A percentile compares a stretch with the other conserved stretches of the same genome.
Conservation (phyloP, 2,797 vertebrate species). For the Macroramphosus scolopax region DNA sequence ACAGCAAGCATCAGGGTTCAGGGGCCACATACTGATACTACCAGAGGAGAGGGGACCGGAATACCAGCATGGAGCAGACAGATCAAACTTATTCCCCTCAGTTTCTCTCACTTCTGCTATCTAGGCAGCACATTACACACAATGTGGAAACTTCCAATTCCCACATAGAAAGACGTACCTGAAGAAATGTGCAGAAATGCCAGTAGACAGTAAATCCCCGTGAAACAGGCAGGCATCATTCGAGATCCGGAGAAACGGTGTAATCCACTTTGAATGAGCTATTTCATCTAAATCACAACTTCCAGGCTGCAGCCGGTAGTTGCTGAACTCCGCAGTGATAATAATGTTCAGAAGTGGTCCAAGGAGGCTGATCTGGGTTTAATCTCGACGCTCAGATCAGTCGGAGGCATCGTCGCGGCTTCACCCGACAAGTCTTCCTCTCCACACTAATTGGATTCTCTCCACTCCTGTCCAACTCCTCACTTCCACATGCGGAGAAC, state of each 20-base stretch:
- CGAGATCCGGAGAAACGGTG: constrained; percentile 46
- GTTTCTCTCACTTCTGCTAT: too few relatives aligned
- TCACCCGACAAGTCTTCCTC: constrained; percentile 42
- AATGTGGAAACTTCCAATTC: too few relatives aligned
- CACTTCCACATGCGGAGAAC: constrained; percentile 48
- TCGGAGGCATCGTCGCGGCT: constrained; percentile 53
- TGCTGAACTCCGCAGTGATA: too few relatives aligned
- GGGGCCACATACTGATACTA: too few relatives aligned
- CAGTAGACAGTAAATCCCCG: constrained; percentile 68
- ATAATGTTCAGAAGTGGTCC: constrained; percentile 41
- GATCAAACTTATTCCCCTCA: too few relatives aligned
- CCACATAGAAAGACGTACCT: constrained; percentile 71
- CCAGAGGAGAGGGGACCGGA: too few relatives aligned
- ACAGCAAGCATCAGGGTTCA: too few relatives aligned
- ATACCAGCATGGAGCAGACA: too few relatives aligned
- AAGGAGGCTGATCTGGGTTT: constrained; percentile 2
- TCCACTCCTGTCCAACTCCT: constrained; percentile 35
- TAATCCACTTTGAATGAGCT: constrained; percentile 46
- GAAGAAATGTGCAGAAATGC: constrained; percentile 70
- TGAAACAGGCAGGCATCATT: constrained; percentile 69
- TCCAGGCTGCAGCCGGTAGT: constrained; percentile 38
- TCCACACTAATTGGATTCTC: constrained; percentile 31
- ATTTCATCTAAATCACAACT: constrained; percentile 61
- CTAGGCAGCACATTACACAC: too few relatives aligned
- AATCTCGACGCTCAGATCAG: constrained; percentile 57